These are phyloP conservation scores for Kryptolebias ocellatus DNA, from an alignment of 2,797 vertebrate genomes.

Conservation along the genomic window DNA sequence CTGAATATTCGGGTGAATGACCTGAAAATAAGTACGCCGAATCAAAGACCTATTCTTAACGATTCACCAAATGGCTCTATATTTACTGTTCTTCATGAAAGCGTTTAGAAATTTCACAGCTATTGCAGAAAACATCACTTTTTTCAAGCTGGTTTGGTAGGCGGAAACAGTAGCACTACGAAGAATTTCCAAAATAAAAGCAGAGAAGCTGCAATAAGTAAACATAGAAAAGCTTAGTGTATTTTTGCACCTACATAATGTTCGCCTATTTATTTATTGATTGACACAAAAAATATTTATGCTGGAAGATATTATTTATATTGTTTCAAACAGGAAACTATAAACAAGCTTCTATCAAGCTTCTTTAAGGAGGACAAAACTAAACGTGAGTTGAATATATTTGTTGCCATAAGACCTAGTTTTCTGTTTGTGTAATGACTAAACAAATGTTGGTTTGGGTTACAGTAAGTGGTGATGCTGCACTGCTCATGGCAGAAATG, in stretches of 20 bases:
- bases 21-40: conserved; percentile 7
- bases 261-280: too few species aligned
- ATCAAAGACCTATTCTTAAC: not conserved
- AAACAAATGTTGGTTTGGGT: conserved; percentile 12
- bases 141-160: conserved; percentile 3
- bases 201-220: too few species aligned
- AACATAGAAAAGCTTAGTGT: not conserved
- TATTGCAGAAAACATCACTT: not conserved
- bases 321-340: conserved; percentile 68
- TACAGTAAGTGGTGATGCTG: conserved; percentile 75
- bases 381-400: conserved; percentile 68
- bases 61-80: fast-evolving
- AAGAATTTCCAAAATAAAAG: too few species aligned
- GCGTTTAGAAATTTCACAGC: fast-evolving
- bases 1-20: not conserved
- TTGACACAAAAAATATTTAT: not conserved
- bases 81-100: fast-evolving
- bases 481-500: conserved; percentile 78
- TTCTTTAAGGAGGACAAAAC: conserved; percentile 83
- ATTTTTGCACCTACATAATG: not conserved
- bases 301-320: not conserved
- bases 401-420: not conserved
- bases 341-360: conserved; percentile 73
- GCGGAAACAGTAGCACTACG: too few species aligned
- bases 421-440: not conserved